Evolutionary conservation across 2,797 vertebrate genomes (phyloP).

Genomic region (Arrhamphus sclerolepis): DNA sequence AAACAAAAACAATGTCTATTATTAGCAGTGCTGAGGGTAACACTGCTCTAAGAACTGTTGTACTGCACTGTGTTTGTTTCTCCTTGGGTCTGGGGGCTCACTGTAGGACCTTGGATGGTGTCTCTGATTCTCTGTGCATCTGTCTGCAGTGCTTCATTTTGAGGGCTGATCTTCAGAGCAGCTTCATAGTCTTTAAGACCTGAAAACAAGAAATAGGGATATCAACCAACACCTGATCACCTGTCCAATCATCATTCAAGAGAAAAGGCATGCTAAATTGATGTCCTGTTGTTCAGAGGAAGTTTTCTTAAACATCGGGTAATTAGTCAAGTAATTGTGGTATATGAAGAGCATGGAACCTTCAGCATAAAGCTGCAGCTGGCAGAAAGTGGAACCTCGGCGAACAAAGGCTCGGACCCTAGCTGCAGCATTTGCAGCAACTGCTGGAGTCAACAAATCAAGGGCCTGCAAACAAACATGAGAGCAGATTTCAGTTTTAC

Average conservation of each 20-base stretch:
- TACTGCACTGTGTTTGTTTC: constrained; percentile 3
- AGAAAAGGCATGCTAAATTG: too few relatives aligned
- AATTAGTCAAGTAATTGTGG: too few relatives aligned
- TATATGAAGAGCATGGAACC: constrained; percentile 69
- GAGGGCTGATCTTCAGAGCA: constrained; percentile 87
- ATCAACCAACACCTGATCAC: constrained; percentile 10
- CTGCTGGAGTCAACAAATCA: constrained; percentile 87
- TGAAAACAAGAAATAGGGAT: constrained; percentile 59
- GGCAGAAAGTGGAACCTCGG: constrained; percentile 90
- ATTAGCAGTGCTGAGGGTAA: too few relatives aligned
- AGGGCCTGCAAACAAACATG: constrained; percentile 81
- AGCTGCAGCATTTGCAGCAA: constrained; percentile 84
- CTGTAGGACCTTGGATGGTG: constrained; percentile 82
- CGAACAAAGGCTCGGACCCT: constrained; percentile 88
- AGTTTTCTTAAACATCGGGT: too few relatives aligned
- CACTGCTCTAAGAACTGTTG: too few relatives aligned
- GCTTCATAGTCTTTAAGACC: constrained; percentile 93
- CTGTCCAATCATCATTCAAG: neutral
- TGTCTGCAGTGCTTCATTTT: constrained; percentile 78
- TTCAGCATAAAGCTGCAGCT: constrained; percentile 90
- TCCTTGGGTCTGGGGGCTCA: constrained; percentile 7
- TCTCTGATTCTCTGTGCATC: constrained; percentile 87
- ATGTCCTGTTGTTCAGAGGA: too few relatives aligned
- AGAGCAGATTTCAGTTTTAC: neutral
- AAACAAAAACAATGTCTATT: too few relatives aligned